phyloP scores from a whole-genome alignment of 2,797 vertebrate species.

The Bufotes viridis region DNA sequence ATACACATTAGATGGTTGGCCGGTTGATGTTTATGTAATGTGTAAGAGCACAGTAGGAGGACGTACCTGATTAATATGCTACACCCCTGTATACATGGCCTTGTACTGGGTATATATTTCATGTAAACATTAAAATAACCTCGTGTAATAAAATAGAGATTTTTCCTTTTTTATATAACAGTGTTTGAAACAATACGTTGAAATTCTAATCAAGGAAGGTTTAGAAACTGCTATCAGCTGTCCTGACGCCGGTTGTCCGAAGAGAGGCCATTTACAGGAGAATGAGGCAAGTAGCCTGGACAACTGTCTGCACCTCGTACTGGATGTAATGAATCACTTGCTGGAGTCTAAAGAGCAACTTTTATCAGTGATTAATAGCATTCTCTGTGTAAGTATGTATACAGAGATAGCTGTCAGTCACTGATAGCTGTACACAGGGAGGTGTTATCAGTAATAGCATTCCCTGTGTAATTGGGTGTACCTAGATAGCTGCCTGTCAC shows the following conservation, averaged over 20 bases:
- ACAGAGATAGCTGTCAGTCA: too few species aligned
- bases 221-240: slow-evolving; percentile 97
- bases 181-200: slow-evolving; percentile 99
- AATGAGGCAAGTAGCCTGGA: slow-evolving; percentile 82
- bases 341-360: background rate
- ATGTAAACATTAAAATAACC: background rate
- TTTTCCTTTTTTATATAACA: slow-evolving; percentile 65
- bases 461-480: too few species aligned
- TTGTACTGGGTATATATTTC: background rate
- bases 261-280: slow-evolving; percentile 92
- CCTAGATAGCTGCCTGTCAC: too few species aligned
- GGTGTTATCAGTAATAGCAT: too few species aligned
- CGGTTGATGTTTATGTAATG: too few species aligned
- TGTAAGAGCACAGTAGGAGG: too few species aligned
- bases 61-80: background rate
- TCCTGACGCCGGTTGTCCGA: slow-evolving; percentile 94
- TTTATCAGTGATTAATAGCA: too few species aligned
- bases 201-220: slow-evolving; percentile 97
- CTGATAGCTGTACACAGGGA: too few species aligned
- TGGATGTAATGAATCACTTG: background rate
- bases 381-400: too few species aligned
- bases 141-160: background rate
- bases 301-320: background rate
- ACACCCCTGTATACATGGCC: background rate
- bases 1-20: too few species aligned